A percentile compares a stretch with the other conserved stretches of the same genome.
Evolutionary conservation across 1,140 invertebrate genomes (phyloP).

Genomic region (Leptonema lineaticorne): DNA sequence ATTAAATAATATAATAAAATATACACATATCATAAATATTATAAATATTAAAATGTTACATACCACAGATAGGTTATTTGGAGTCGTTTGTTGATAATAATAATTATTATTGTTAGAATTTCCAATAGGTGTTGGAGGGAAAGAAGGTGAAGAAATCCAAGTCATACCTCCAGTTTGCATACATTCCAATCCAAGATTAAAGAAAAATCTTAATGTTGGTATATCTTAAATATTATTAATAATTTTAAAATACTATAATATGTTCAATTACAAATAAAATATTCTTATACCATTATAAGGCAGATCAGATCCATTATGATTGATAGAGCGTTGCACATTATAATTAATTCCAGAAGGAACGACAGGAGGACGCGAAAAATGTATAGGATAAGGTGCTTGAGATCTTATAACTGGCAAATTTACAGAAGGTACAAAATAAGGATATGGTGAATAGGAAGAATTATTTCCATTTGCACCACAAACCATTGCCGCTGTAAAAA

Average conservation of each 20-base stretch:
- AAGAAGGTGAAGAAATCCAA: constrained; percentile 36
- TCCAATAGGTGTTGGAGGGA: constrained; percentile 44
- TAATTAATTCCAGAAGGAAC: constrained; percentile 50
- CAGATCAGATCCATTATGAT: constrained; percentile 58
- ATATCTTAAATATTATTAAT: constrained; percentile 62
- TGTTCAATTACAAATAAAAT: neutral
- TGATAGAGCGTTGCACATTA: constrained; percentile 54
- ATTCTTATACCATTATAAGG: constrained; percentile 56
- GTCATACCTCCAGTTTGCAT: constrained; percentile 47
- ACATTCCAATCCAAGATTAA: constrained; percentile 66
- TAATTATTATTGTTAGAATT: constrained; percentile 40
- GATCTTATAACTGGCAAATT: neutral
- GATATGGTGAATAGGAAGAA: neutral
- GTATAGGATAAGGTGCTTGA: neutral
- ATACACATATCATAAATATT: neutral
- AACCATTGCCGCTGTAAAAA: neutral
- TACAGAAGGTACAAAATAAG: constrained; percentile 10
- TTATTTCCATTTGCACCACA: neutral
- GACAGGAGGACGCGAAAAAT: constrained; percentile 1
- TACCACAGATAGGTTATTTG: constrained; percentile 31
- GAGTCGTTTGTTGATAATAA: constrained; percentile 40
- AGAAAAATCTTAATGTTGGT: constrained; percentile 63
- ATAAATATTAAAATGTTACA: neutral
- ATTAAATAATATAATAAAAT: neutral
- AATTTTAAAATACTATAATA: constrained; percentile 26